Evolutionary conservation across 1,140 invertebrate species (phyloP), one percentile per base, ranked within the genome.

Genomic region (Parapsyche elsis): DNA sequence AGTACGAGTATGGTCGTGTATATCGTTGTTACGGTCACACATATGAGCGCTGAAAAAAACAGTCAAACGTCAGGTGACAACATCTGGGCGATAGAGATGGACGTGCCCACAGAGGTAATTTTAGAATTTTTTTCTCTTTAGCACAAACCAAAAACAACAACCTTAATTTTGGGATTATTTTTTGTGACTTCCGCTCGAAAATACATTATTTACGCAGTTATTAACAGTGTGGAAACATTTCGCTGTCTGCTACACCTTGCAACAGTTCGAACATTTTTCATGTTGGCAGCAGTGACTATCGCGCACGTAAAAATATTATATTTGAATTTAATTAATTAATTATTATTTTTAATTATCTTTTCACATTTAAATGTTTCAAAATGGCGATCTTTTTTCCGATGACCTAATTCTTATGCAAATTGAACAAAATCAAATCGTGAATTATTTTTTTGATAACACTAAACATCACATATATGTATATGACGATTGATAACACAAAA

Each of bases 101-200:
- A 82, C 76, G 70, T 82, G 24, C 81, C 81, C 5, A 73, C 73
- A 21, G 81, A 82, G 78, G 81, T 82, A 73, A 44, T 0, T 49
- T 71, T 7, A 71, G 9, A 19, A 71, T 44, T 71, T 12, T 46
- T 38, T 4, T 71, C 44, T 7, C 44, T 71, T 44, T 21, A 24
- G 1, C 10, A 61, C 59, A 53, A 53, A 14, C 16, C 10, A 53
- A 53, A 53, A 5, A 53, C 4, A 53, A 5, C 16, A 2, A 12
- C 12, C 16, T 53, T 10, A 53, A 53, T 53, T 53, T 12, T 7
- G 5, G 12, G 45, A 7, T 46, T 7, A 7, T 5, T 53, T 53
- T 53, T 53, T 53, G 10, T 12, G 10, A 14, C 12, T 14, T 53
- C 16, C 49, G 49, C 2, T 5, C 4, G 12, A 1, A 14, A 14